Conservation (phyloP, 2,888 invertebrate species). For the Oscheius sp. region DNA sequence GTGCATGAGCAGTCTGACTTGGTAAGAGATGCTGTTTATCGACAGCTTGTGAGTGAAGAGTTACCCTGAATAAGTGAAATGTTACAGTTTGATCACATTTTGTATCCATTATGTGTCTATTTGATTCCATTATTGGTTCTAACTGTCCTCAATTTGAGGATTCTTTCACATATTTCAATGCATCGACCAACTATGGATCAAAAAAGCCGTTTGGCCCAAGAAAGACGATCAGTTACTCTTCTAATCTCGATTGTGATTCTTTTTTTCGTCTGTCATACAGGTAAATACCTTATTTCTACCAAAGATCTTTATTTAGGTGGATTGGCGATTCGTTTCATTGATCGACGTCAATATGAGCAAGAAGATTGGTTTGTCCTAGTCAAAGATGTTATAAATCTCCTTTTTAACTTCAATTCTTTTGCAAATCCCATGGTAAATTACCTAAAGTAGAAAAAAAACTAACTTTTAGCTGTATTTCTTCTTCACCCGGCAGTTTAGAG, state of each 20-base stretch:
- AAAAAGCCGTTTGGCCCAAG: slow-evolving; percentile 46
- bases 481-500: slow-evolving; percentile 69
- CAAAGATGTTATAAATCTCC: slow-evolving; percentile 66
- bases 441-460: too few relatives aligned
- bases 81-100: slow-evolving; percentile 62
- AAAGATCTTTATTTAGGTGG: slow-evolving; percentile 49
- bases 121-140: slow-evolving; percentile 63
- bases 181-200: slow-evolving; percentile 46
- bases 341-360: slow-evolving; percentile 53
- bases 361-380: slow-evolving; percentile 56
- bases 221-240: slow-evolving; percentile 60
- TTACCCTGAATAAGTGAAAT: neutral
- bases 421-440: slow-evolving; percentile 65
- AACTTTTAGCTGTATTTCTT: slow-evolving; percentile 66
- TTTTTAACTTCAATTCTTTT: slow-evolving; percentile 69
- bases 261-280: slow-evolving; percentile 69
- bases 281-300: slow-evolving; percentile 28
- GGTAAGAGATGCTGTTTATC: slow-evolving; percentile 51
- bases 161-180: slow-evolving; percentile 51
- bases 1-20: slow-evolving; percentile 55
- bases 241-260: slow-evolving; percentile 66
- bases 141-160: slow-evolving; percentile 65
- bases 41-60: slow-evolving; percentile 36
- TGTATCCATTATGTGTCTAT: slow-evolving; percentile 66
- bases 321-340: slow-evolving; percentile 63